Conservation (phyloP, 1,140 invertebrate species). For the Harlomillsia oculata region DNA sequence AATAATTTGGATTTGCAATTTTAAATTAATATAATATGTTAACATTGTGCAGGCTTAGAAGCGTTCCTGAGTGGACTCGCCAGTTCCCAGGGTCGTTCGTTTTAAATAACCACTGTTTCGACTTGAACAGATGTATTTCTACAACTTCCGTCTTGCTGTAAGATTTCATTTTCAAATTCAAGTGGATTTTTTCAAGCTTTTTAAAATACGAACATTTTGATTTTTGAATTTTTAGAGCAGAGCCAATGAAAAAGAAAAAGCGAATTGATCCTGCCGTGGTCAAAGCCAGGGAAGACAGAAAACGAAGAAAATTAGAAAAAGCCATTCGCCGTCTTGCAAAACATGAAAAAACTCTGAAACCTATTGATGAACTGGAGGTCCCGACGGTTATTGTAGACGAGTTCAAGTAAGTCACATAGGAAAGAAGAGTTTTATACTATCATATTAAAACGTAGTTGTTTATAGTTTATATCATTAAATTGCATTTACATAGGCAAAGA, state of each 20-base stretch:
- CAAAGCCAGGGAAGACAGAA: constrained; percentile 65
- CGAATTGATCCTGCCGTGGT: constrained; percentile 67
- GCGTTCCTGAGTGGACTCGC: too few species aligned
- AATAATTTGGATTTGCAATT: too few species aligned
- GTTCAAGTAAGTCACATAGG: constrained; percentile 48
- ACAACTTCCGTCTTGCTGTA: constrained; percentile 9
- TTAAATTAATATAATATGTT: too few species aligned
- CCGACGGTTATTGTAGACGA: constrained; percentile 56
- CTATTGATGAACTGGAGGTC: constrained; percentile 67
- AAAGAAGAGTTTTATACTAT: too few species aligned
- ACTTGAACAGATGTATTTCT: not conserved
- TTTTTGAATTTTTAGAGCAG: constrained; percentile 46
- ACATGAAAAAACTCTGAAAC: constrained; percentile 64
- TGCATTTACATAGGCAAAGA: constrained; percentile 45
- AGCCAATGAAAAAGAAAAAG: constrained; percentile 82
- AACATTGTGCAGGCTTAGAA: too few species aligned
- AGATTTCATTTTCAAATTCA: not conserved
- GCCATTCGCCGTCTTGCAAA: constrained; percentile 67
- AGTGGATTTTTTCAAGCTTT: not conserved
- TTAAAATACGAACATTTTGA: not conserved
- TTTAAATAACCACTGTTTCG: too few species aligned
- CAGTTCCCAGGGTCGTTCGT: too few species aligned
- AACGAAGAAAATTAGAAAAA: constrained; percentile 69
- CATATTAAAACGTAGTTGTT: too few species aligned
- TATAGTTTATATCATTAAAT: too few species aligned